Conservation (phyloP, 2,113 vertebrate genomes). For the Bufo gargarizans region DNA sequence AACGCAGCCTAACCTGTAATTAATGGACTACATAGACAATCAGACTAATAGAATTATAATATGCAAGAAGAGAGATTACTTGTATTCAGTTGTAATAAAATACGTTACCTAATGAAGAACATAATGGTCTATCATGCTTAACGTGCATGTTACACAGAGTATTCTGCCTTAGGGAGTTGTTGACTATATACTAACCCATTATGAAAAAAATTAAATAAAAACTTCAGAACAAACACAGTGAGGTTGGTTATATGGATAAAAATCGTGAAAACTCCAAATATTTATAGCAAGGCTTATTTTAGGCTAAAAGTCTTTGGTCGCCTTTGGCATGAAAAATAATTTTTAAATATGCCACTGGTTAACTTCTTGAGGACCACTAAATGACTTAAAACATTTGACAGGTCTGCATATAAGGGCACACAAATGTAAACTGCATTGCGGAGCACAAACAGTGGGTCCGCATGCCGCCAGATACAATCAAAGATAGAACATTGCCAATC, state of each 20-base stretch:
- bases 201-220: not conserved
- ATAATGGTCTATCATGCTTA: constrained; percentile 16
- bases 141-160: not conserved
- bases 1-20: constrained; percentile 42
- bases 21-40: constrained; percentile 31
- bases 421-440: no score
- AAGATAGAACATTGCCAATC: no score
- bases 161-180: not conserved
- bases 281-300: not conserved
- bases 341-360: not conserved
- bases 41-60: constrained; percentile 47
- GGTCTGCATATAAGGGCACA: no score
- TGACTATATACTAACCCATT: not conserved
- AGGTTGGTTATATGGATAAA: not conserved
- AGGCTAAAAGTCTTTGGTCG: not conserved
- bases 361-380: no score
- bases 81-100: constrained; percentile 23
- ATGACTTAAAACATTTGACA: no score
- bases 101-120: not conserved
- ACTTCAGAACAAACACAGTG: not conserved
- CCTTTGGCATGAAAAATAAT: no score
- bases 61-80: constrained; percentile 20
- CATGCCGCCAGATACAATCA: no score
- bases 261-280: not conserved
- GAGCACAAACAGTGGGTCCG: no score